Percentiles rank a stretch among this genome's conserved stretches.
phyloP scores from a whole-genome alignment of 2,797 vertebrate genomes.

The Bradypodion pumilum region DNA sequence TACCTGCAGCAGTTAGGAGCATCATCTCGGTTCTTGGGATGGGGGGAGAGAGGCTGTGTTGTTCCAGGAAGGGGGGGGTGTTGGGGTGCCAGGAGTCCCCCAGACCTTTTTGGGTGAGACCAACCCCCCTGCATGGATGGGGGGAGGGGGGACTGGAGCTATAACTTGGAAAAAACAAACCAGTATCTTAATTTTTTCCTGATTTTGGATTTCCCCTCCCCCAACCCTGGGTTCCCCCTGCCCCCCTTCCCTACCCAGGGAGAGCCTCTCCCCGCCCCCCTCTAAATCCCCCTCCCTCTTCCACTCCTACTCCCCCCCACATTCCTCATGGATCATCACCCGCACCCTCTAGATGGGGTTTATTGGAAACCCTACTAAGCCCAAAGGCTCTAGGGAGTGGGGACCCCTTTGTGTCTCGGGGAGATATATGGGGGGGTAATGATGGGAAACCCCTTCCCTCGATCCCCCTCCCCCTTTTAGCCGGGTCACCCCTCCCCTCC shows the following conservation, averaged over 20 bases:
- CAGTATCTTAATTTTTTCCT: too few species aligned
- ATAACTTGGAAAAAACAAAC: neutral
- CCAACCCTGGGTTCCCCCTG: too few species aligned
- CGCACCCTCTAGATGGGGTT: neutral
- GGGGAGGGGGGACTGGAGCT: neutral
- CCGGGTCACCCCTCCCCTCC: conserved; percentile 33
- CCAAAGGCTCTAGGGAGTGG: too few species aligned
- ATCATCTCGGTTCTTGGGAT: too few species aligned
- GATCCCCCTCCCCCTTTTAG: conserved; percentile 3
- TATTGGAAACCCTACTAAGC: too few species aligned
- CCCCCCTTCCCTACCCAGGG: too few species aligned
- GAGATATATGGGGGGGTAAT: neutral
- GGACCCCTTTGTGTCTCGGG: neutral
- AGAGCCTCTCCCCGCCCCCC: neutral
- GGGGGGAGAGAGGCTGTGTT: too few species aligned
- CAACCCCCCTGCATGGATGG: neutral
- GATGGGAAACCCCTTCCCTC: neutral
- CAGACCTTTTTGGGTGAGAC: neutral
- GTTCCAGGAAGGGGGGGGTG: neutral
- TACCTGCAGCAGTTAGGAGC: too few species aligned
- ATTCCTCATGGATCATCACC: neutral
- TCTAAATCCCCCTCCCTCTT: too few species aligned
- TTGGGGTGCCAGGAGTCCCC: neutral
- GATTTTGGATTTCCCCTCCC: neutral
- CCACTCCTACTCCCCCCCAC: too few species aligned